phyloP scores from a whole-genome alignment of 1,140 invertebrate species.

The Littorina saxatilis region DNA sequence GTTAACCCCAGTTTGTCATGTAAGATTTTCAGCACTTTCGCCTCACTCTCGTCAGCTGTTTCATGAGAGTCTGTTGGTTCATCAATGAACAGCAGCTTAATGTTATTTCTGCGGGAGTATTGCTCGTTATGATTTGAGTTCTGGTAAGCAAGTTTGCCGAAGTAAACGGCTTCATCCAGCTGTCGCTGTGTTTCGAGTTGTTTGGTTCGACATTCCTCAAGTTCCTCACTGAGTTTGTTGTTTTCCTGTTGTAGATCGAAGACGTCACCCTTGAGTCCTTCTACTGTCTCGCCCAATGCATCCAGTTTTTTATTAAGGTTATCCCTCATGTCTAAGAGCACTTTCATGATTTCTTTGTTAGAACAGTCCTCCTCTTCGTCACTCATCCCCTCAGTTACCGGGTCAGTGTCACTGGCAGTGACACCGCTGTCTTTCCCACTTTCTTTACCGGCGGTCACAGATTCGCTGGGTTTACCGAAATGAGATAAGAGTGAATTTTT shows the following conservation, averaged over 20 bases:
- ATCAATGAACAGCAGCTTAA: background rate
- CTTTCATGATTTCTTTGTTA: too few relatives aligned
- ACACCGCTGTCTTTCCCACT: too few relatives aligned
- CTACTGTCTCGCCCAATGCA: too few relatives aligned
- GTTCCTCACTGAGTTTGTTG: background rate
- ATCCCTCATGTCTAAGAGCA: too few relatives aligned
- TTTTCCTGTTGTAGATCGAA: slow-evolving; percentile 6
- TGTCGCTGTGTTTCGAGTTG: background rate
- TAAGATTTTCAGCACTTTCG: background rate
- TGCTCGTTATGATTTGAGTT: background rate
- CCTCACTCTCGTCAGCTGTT: background rate
- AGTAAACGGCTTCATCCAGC: background rate
- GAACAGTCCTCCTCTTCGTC: too few relatives aligned
- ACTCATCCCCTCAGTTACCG: too few relatives aligned
- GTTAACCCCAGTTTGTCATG: background rate
- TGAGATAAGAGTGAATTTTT: too few relatives aligned
- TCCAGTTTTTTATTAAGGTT: too few relatives aligned
- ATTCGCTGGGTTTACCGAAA: too few relatives aligned
- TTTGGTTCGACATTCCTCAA: background rate
- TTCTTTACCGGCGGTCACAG: too few relatives aligned
- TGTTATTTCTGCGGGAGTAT: background rate
- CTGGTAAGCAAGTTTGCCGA: background rate
- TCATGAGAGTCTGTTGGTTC: background rate
- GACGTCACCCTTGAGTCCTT: background rate
- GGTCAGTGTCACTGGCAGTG: too few relatives aligned